Evolutionary conservation across 2,888 invertebrate species (phyloP).

Genomic region (Hylaea fasciaria): DNA sequence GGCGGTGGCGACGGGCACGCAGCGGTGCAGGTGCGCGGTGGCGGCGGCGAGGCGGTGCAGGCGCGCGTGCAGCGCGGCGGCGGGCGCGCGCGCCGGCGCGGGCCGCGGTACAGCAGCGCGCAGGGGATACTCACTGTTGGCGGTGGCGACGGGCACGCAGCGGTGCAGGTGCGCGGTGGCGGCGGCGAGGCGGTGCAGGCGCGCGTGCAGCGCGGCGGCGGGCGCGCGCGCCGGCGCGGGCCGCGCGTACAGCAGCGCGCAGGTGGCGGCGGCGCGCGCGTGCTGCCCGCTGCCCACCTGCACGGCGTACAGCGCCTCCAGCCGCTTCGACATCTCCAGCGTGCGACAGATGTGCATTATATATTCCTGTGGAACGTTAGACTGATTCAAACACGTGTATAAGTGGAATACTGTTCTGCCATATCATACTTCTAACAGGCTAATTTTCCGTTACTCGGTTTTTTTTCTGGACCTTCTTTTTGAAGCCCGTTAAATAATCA

Average conservation of each 20-base stretch:
- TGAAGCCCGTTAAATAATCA: too few relatives aligned
- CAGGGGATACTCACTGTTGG: slow-evolving; percentile 75
- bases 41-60: slow-evolving; percentile 85
- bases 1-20: slow-evolving; percentile 59
- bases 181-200: slow-evolving; percentile 83
- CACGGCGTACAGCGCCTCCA: slow-evolving; percentile 90
- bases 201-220: slow-evolving; percentile 84
- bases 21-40: slow-evolving; percentile 87
- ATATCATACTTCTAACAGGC: too few relatives aligned
- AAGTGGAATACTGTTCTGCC: too few relatives aligned
- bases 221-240: slow-evolving; percentile 81
- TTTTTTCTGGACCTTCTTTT: too few relatives aligned
- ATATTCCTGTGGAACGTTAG: slow-evolving; percentile 77
- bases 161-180: slow-evolving; percentile 88
- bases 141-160: slow-evolving; percentile 61
- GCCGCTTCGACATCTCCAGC: slow-evolving; percentile 87
- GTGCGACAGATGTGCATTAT: slow-evolving; percentile 89
- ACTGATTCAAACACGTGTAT: too few relatives aligned
- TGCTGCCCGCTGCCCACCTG: slow-evolving; percentile 90
- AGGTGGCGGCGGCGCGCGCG: slow-evolving; percentile 91
- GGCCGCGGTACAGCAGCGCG: slow-evolving; percentile 89
- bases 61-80: slow-evolving; percentile 83
- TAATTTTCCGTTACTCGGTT: too few relatives aligned
- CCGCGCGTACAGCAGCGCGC: slow-evolving; percentile 90
- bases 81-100: slow-evolving; percentile 81